Base-by-base conservation (phyloP, 2,888 invertebrate genomes). In the Melanostoma scalare region DNA sequence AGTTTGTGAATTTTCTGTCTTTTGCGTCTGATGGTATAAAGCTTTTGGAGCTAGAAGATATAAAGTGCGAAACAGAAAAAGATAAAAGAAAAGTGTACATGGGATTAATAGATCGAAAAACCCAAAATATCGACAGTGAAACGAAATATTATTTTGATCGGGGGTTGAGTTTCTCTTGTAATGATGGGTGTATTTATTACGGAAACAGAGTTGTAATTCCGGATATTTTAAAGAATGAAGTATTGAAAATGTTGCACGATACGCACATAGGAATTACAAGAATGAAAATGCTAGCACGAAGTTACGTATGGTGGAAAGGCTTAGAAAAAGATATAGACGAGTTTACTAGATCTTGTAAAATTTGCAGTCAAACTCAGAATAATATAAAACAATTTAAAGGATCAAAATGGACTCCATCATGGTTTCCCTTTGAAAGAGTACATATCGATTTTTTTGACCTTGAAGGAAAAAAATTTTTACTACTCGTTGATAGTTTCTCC, bases 221-320 rank as follows among this genome's bases (percentile, higher is more conserved):
- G 20, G 42, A 58, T 30, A 42, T 0, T 5, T 48, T 86, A 10
- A 56, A 71, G n/a, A 56, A 76, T 53, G 55, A 68, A 38, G 44
- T 87, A n/a, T 52, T 87, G 20, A 48, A 75, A 9, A 46, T 74
- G 31, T 60, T 88, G 3, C 87, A 87, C 73, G 65, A 60, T 6
- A 67, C 86, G 10, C 88, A 89, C 63, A 80, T 86, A 10, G 88
- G 88, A 6, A 80, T 88, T 2, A 86, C 86, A 4, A 78, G 86
- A 60, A 89, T 87, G 86, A 88, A 88, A 86, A 74, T 85, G 9
- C 42, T 87, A 20, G 87, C 88, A 2, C 67, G 86, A 52, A 76
- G 79, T 6, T 85, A 20, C 20, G 20, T 20, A 20, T 20, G 20
- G 20, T 20, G 20, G 20, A 20, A 20, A 20, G 20, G 20, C 20